Base-by-base conservation (phyloP, 2,888 invertebrate genomes). In the Blera fallax region DNA sequence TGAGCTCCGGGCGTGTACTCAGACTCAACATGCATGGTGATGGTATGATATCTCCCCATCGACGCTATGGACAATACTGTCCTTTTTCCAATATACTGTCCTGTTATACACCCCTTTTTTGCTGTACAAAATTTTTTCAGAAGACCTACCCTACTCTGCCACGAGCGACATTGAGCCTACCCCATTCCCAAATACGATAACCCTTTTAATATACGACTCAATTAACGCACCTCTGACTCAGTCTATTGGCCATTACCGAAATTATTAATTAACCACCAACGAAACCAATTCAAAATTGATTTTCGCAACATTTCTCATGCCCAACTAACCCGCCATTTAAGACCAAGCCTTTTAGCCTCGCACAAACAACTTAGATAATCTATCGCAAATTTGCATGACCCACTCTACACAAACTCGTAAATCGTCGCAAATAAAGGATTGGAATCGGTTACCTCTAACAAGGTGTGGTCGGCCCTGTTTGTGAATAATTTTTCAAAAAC, bases 391-490 rank as follows among this genome's bases (percentile, higher is more conserved):
- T 83, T 56, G 43, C 67, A 83, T 83, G 83, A 69, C 78, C 73
- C 78, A 64, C 60, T 32, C 0, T 1, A 32, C 5, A 24, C 14
- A 16, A 45, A 27, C 65, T 72, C 74, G 40, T 69, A 69, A 67
- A 67, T 67, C 67, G 70, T 54, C 43, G 24, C 65, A 78, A 78
- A 78, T 64, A 78, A 78, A 56, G 78, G 73, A 82, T 78, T 78
- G 67, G 70, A 67, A 65, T 60, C 65, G 50, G 54, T 27, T 65
- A 14, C 64, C 54, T 52, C 21, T 52, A 64, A 54, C 52, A 60
- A 88, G 90, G 90, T 80, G 89, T 73, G 87, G 85, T 70, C 60
- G 16, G 27, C 32, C 52, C 34, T 69, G 54, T 40, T n/a, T 6
- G 18, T 16, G 24, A 3, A 18, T 56, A 34, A 45, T 72, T 72